Percentiles rank a stretch among this genome's conserved stretches.
Evolutionary conservation across 1,140 invertebrate genomes (phyloP).

Genomic region (Lepidurus packardi): DNA sequence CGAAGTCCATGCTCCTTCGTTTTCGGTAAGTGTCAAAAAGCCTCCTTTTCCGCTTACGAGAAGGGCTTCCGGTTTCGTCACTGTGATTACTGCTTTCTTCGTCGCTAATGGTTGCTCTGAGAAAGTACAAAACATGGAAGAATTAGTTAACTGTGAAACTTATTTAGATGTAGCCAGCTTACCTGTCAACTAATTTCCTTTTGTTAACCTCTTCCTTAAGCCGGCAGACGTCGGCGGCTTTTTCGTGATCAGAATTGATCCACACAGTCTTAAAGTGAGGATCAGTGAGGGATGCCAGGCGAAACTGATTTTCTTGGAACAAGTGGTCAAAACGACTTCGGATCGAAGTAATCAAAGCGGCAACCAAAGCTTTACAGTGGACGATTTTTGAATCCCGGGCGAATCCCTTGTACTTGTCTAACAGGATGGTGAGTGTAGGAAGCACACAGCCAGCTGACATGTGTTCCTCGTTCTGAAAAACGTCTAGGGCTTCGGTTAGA

Average conservation of each 20-base stretch:
- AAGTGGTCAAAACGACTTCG: constrained; percentile 3
- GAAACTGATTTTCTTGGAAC: constrained; percentile 22
- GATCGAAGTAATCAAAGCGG: constrained; percentile 23
- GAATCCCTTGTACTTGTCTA: background rate
- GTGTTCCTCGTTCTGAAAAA: constrained; percentile 9
- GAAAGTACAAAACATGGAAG: background rate
- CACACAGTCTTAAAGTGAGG: background rate
- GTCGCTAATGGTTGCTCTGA: background rate
- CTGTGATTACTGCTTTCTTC: background rate
- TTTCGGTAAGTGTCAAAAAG: background rate
- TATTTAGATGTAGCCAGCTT: background rate
- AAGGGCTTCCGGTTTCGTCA: background rate
- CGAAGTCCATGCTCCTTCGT: background rate
- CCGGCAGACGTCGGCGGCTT: background rate
- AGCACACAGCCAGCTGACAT: constrained; percentile 14
- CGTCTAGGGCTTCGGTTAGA: background rate
- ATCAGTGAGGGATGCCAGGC: constrained; percentile 23
- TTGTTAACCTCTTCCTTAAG: background rate
- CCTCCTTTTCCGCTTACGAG: background rate
- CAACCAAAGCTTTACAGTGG: constrained; percentile 25
- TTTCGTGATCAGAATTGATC: background rate
- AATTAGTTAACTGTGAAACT: background rate
- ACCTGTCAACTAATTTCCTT: background rate
- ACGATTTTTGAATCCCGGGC: constrained; percentile 12
- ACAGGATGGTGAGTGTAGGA: background rate